Evolutionary conservation across 2,888 invertebrate genomes (phyloP).

Genomic region (Pachliopta kotzebuea): DNA sequence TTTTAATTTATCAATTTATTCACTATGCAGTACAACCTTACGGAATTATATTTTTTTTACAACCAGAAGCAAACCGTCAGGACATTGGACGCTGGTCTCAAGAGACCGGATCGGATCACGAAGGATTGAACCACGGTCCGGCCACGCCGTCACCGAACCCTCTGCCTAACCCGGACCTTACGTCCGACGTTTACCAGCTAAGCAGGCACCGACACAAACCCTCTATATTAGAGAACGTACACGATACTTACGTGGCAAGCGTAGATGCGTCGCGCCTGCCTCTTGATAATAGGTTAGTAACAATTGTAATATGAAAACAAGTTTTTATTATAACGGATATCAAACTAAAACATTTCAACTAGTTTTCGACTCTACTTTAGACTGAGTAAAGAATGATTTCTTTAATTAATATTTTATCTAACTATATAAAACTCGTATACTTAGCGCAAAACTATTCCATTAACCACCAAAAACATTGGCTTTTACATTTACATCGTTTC

Average conservation of each 20-base stretch:
- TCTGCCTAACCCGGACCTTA: constrained; percentile 90
- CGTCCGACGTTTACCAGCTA: constrained; percentile 80
- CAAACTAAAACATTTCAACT: too few relatives aligned
- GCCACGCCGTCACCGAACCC: constrained; percentile 80
- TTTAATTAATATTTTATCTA: too few relatives aligned
- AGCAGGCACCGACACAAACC: constrained; percentile 78
- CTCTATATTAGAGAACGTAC: constrained; percentile 80
- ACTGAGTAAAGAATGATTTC: too few relatives aligned
- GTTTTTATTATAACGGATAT: too few relatives aligned
- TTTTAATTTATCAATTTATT: too few relatives aligned
- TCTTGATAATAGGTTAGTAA: constrained; percentile 62
- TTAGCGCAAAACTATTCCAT: too few relatives aligned
- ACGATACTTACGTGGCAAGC: constrained; percentile 77
- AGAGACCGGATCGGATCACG: constrained; percentile 89
- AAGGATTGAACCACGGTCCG: constrained; percentile 59
- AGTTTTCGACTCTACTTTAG: too few relatives aligned
- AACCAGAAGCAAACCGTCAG: constrained; percentile 50
- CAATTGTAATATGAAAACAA: too few relatives aligned
- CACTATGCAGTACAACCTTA: too few relatives aligned
- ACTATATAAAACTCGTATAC: too few relatives aligned
- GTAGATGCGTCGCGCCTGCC: constrained; percentile 67
- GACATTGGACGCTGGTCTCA: constrained; percentile 86
- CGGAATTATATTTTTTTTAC: neutral
- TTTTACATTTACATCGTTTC: too few relatives aligned
- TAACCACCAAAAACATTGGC: too few relatives aligned